phyloP scores from a whole-genome alignment of 2,888 invertebrate genomes.

The Sarcophaga subvicina region DNA sequence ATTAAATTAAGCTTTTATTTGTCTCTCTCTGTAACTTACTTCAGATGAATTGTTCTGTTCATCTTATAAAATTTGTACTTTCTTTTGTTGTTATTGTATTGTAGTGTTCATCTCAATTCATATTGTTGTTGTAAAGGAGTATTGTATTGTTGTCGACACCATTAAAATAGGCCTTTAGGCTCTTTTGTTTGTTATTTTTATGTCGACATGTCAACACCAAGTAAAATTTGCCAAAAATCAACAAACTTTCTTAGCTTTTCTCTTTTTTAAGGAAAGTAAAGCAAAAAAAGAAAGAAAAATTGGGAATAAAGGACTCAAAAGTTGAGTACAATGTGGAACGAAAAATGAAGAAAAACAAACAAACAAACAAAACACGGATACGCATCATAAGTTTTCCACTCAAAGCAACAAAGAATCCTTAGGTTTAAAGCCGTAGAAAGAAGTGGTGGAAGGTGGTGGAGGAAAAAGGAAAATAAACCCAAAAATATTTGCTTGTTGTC shows the following conservation, averaged over 20 bases:
- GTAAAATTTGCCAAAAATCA: constrained; percentile 31
- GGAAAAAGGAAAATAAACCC: constrained; percentile 12
- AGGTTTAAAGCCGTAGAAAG: not conserved
- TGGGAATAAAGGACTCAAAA: constrained; percentile 44
- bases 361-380: not conserved
- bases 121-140: not conserved
- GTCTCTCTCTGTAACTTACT: too few species aligned
- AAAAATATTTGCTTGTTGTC: not conserved
- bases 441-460: not conserved
- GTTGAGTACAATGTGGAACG: constrained; percentile 1
- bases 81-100: not conserved
- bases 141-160: not conserved
- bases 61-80: not conserved
- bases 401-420: constrained; percentile 8
- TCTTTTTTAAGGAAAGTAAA: not conserved
- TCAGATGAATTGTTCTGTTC: too few species aligned
- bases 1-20: too few species aligned
- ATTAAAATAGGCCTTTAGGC: constrained; percentile 39
- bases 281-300: constrained; percentile 30
- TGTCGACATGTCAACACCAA: constrained; percentile 42
- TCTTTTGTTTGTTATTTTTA: not conserved
- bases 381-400: constrained; percentile 25
- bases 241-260: constrained; percentile 42
- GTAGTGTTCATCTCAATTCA: too few species aligned
- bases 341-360: too few species aligned